These are phyloP conservation scores for Dendrolimus houi DNA, from an alignment of 2,888 invertebrate species.

Conservation along the genomic window DNA sequence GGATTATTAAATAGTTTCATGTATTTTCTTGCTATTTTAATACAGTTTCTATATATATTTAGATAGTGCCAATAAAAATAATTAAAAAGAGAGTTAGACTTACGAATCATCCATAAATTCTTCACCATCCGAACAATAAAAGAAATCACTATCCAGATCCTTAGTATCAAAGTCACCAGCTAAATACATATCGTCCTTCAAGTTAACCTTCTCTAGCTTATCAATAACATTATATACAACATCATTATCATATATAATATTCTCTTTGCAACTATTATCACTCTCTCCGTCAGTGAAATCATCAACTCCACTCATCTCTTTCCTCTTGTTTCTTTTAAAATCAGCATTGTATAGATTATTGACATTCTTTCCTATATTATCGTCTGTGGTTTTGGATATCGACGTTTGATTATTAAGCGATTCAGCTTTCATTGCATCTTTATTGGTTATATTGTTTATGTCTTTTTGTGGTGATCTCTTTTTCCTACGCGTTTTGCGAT, in stretches of 20 bases:
- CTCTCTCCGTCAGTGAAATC: neutral
- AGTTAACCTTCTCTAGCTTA: constrained; percentile 50
- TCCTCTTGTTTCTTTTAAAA: constrained; percentile 20
- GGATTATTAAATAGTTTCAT: too few species aligned
- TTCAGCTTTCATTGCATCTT: constrained; percentile 8
- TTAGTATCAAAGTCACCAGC: constrained; percentile 49
- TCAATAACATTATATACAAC: constrained; percentile 54
- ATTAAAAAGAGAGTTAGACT: constrained; percentile 15
- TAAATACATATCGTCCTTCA: constrained; percentile 56
- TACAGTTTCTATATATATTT: too few species aligned
- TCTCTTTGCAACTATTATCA: constrained; percentile 9
- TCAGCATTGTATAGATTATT: constrained; percentile 36
- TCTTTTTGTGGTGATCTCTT: constrained; percentile 56
- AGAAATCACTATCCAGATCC: constrained; percentile 48
- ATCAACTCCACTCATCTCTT: constrained; percentile 15
- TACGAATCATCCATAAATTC: constrained; percentile 53
- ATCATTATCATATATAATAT: constrained; percentile 19
- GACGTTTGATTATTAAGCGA: constrained; percentile 28
- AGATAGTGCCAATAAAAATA: too few species aligned
- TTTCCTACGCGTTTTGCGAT: constrained; percentile 49
- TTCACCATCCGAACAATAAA: constrained; percentile 53
- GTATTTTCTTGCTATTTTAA: too few species aligned
- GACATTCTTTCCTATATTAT: constrained; percentile 53
- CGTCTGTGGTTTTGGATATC: constrained; percentile 31
- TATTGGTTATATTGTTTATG: constrained; percentile 6